Percentiles rank a stretch among this genome's conserved stretches.
Conservation (phyloP, 2,113 vertebrate genomes). For the Calyptomena viridis region DNA sequence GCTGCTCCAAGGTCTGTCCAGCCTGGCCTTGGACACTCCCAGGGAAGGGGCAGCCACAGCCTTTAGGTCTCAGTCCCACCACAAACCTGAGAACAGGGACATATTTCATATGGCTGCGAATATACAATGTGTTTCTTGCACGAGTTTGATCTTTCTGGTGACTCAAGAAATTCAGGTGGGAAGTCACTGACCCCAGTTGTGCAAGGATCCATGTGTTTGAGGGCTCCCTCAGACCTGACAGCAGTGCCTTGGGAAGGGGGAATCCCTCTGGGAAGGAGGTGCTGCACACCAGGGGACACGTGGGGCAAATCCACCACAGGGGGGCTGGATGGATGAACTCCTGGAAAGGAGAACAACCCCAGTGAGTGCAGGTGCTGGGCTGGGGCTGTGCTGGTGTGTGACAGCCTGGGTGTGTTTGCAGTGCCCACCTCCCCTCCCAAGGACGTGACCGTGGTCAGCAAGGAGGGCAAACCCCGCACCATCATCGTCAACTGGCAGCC, state of each 20-base stretch:
- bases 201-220: not conserved
- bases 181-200: not conserved
- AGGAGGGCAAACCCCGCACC: constrained; percentile 94
- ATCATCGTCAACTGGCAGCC: constrained; percentile 99
- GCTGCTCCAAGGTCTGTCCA: not conserved
- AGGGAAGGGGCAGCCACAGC: not conserved
- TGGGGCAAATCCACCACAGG: not conserved
- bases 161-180: not conserved
- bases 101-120: accelerated
- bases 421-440: constrained; percentile 95
- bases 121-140: not conserved
- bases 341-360: too few species aligned
- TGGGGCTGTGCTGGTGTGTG: too few species aligned
- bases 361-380: too few species aligned
- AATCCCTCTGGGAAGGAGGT: not conserved
- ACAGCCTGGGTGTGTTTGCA: constrained; percentile 39
- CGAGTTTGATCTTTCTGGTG: not conserved
- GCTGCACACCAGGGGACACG: too few species aligned
- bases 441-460: constrained; percentile 98
- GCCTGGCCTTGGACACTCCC: not conserved
- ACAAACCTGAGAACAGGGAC: not conserved
- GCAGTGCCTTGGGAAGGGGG: not conserved
- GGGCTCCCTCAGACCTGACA: not conserved
- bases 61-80: not conserved
- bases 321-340: too few species aligned